Conservation (phyloP, 2,113 vertebrate species). For the Saguinus midas region DNA sequence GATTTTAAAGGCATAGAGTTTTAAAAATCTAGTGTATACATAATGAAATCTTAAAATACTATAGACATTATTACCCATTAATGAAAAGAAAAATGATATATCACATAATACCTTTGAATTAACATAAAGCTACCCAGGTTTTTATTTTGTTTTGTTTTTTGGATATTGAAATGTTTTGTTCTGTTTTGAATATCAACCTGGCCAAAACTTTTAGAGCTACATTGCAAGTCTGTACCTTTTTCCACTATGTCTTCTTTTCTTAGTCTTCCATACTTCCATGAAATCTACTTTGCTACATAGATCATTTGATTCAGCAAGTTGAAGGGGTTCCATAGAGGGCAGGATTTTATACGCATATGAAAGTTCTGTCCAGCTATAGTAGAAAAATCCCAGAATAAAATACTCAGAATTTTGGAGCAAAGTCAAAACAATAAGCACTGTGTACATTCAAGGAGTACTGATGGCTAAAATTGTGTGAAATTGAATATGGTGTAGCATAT, state of each 20-base stretch:
- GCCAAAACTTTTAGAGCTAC: background rate
- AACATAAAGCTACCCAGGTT: background rate
- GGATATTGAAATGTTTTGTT: conserved; percentile 1
- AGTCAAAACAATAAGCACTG: background rate
- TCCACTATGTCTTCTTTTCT: background rate
- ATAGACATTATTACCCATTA: conserved; percentile 45
- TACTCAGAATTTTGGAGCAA: background rate
- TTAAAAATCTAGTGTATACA: conserved; percentile 44
- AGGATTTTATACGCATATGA: fast-evolving
- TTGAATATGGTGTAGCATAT: background rate
- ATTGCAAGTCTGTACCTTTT: background rate
- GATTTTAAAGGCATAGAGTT: conserved; percentile 29
- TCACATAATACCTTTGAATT: conserved; percentile 40
- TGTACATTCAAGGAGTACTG: background rate
- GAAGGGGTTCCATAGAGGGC: background rate
- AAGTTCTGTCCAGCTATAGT: too few relatives aligned
- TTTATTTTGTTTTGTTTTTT: conserved; percentile 32
- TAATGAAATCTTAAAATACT: conserved; percentile 55
- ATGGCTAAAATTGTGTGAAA: background rate
- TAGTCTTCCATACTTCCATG: background rate
- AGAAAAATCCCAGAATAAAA: background rate
- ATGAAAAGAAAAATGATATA: conserved; percentile 67
- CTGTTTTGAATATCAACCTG: background rate
- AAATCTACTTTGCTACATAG: background rate
- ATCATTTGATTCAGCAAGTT: background rate